A percentile compares a stretch with the other conserved stretches of the same genome.
These are phyloP conservation scores for Ophthalmolycus amberensis DNA, from an alignment of 2,113 vertebrate genomes.

Conservation along the genomic window DNA sequence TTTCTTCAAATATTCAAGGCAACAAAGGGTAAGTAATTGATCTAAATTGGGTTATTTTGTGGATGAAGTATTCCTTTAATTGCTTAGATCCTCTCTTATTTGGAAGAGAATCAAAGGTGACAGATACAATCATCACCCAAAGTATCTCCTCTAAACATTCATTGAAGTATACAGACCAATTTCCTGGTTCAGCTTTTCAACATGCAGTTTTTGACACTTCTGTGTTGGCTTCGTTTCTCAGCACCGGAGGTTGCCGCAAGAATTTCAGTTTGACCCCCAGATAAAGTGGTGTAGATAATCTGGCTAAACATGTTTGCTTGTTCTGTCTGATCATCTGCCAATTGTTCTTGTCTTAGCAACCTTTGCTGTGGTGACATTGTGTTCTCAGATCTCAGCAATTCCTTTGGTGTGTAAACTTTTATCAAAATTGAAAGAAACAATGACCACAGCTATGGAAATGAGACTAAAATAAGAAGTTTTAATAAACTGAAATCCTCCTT, in stretches of 20 bases:
- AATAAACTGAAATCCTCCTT: slow-evolving; percentile 7
- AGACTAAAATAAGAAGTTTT: not conserved
- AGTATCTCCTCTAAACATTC: not conserved
- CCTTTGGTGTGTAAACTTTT: not conserved
- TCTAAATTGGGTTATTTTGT: not conserved
- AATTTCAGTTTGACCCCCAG: not conserved
- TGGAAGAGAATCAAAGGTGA: not conserved
- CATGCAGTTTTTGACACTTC: no score
- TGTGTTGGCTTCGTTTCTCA: no score
- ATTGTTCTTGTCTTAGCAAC: not conserved
- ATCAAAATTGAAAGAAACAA: not conserved
- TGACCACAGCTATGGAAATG: not conserved
- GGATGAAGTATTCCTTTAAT: not conserved
- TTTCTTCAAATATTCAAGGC: not conserved
- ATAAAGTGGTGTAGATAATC: not conserved
- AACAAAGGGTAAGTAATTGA: not conserved
- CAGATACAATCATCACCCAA: not conserved
- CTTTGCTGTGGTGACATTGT: not conserved
- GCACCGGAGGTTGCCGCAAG: no score
- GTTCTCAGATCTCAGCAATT: not conserved
- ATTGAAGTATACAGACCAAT: not conserved
- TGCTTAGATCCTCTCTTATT: not conserved
- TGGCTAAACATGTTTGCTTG: not conserved
- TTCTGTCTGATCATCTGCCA: not conserved
- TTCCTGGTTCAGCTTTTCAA: no score